Percentiles rank a stretch among this genome's conserved stretches.
Evolutionary conservation across 2,113 vertebrate genomes (phyloP).

Genomic region (Chionodraco myersi): DNA sequence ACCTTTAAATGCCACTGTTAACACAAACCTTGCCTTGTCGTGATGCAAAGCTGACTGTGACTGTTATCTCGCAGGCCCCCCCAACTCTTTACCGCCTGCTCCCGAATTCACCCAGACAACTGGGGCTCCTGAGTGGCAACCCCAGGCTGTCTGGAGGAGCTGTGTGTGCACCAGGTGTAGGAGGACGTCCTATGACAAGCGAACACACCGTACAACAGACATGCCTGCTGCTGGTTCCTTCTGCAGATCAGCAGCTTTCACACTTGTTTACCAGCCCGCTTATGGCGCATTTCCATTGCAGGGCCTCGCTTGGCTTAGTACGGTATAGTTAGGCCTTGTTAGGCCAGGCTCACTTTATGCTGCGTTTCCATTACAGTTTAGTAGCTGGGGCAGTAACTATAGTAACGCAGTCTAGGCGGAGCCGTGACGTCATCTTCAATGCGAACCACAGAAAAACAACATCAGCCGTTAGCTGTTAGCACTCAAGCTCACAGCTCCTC

Average conservation of each 20-base stretch:
- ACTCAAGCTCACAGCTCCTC: too few relatives aligned
- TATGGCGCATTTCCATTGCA: not conserved
- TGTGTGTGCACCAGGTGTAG: slow-evolving; percentile 39
- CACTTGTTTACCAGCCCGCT: slow-evolving; percentile 16
- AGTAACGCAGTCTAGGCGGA: too few relatives aligned
- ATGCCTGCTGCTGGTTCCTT: slow-evolving; percentile 1
- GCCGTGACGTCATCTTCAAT: too few relatives aligned
- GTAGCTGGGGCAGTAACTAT: too few relatives aligned
- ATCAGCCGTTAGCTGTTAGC: too few relatives aligned
- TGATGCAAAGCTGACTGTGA: not conserved
- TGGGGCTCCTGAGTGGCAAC: slow-evolving; percentile 31
- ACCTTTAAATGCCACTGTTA: slow-evolving; percentile 43
- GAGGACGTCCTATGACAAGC: slow-evolving; percentile 39
- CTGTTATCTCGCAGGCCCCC: not conserved
- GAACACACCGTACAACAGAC: not conserved
- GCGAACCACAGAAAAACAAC: too few relatives aligned
- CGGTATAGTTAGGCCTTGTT: too few relatives aligned
- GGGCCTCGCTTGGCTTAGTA: too few relatives aligned
- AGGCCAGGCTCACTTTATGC: too few relatives aligned
- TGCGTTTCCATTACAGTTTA: too few relatives aligned
- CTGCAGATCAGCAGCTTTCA: slow-evolving; percentile 30
- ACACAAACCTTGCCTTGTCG: slow-evolving; percentile 14
- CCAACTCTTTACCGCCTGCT: slow-evolving; percentile 4
- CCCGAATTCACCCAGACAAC: slow-evolving; percentile 29
- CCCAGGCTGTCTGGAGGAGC: not conserved